Percentiles rank a stretch among this genome's conserved stretches.
phyloP scores from a whole-genome alignment of 2,888 invertebrate genomes.

The Calliopum simillimum region DNA sequence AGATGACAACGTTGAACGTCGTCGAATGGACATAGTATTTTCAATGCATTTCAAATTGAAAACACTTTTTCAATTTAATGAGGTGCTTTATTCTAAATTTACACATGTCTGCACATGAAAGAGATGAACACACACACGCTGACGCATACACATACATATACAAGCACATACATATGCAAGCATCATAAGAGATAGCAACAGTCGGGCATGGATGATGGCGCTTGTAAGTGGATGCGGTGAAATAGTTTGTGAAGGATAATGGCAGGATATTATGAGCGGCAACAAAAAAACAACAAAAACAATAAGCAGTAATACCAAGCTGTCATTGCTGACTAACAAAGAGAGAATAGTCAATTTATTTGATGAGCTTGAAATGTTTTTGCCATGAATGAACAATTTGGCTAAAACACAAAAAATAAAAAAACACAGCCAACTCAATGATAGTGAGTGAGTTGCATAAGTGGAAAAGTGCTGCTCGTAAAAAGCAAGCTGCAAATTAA shows the following conservation, averaged over 20 bases:
- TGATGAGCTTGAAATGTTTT: constrained; percentile 18
- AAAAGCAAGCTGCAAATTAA: not conserved
- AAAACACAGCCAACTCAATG: not conserved
- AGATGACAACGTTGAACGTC: no score
- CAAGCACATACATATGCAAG: no score
- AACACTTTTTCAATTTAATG: constrained; percentile 61
- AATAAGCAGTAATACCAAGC: not conserved
- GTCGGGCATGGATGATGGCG: not conserved
- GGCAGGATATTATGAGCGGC: constrained; percentile 39
- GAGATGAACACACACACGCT: not conserved
- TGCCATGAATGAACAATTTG: constrained; percentile 5
- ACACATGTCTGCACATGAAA: constrained; percentile 50
- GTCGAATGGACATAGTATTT: not conserved
- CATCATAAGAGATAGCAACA: constrained; percentile 6
- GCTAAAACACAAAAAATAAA: not conserved
- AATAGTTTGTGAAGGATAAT: constrained; percentile 43
- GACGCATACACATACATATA: not conserved
- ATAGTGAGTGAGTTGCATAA: not conserved
- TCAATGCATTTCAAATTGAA: constrained; percentile 52
- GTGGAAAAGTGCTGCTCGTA: not conserved
- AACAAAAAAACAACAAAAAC: not conserved
- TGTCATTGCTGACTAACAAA: not conserved
- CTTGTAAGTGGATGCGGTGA: constrained; percentile 38
- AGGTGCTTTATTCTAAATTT: constrained; percentile 61
- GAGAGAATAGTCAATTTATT: constrained; percentile 14